These are phyloP conservation scores for Drosophila orosa DNA, from an alignment of 1,140 invertebrate genomes.

Conservation along the genomic window DNA sequence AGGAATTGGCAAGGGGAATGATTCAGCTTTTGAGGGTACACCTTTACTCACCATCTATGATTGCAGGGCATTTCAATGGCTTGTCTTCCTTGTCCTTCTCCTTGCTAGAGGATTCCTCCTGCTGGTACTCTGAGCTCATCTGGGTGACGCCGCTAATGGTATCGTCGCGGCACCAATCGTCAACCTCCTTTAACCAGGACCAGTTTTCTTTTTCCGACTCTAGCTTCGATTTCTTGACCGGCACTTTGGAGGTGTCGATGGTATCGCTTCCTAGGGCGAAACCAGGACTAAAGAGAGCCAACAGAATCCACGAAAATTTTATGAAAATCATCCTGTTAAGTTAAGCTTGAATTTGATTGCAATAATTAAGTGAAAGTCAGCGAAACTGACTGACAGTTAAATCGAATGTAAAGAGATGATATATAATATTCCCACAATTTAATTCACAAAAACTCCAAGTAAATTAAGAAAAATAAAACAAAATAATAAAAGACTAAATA, in stretches of 20 bases:
- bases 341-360: not conserved
- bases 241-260: not conserved
- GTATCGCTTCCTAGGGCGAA: not conserved
- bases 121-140: not conserved
- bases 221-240: not conserved
- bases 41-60: conserved; percentile 42
- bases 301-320: not conserved
- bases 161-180: not conserved
- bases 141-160: not conserved
- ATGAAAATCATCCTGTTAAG: not conserved
- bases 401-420: not conserved
- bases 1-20: not conserved
- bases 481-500: conserved; percentile 2
- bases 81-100: not conserved
- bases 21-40: conserved; percentile 18
- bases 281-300: not conserved
- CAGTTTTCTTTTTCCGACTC: not conserved
- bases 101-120: not conserved
- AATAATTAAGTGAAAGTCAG: not conserved
- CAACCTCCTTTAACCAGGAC: not conserved
- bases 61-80: not conserved
- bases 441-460: not conserved
- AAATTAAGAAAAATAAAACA: conserved; percentile 3
- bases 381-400: not conserved
- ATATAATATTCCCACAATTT: not conserved